These are phyloP conservation scores for Ranitomeya imitator DNA, from an alignment of 2,113 vertebrate species.

Conservation along the genomic window DNA sequence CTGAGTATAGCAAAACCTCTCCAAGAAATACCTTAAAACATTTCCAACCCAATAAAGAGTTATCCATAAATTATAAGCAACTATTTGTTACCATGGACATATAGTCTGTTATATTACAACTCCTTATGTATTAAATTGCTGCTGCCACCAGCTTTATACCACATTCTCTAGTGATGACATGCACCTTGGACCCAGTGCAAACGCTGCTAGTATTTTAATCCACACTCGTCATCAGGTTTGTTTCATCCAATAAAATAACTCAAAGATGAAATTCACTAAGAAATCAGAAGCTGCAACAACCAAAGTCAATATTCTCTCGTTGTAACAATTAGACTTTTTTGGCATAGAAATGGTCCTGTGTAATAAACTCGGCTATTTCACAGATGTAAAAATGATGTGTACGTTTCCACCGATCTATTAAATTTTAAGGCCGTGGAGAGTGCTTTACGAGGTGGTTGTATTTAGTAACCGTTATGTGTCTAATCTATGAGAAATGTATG, in stretches of 20 bases:
- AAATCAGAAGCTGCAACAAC: conserved; percentile 32
- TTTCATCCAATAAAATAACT: conserved; percentile 24
- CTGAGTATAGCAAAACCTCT: too few relatives aligned
- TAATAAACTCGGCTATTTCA: conserved; percentile 22
- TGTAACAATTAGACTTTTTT: conserved; percentile 35
- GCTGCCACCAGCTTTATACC: neutral
- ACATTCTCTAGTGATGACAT: neutral
- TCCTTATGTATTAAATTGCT: neutral
- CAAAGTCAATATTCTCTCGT: conserved; percentile 19
- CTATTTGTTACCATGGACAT: neutral
- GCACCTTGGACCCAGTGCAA: neutral
- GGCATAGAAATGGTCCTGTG: neutral
- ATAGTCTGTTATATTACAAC: neutral
- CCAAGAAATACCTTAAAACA: too few relatives aligned
- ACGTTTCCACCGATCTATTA: conserved; percentile 37
- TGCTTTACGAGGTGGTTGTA: conserved; percentile 11
- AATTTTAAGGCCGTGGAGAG: conserved; percentile 33
- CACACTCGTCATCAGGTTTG: neutral
- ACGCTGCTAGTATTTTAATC: neutral
- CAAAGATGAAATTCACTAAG: neutral
- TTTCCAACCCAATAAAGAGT: neutral
- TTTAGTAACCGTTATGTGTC: conserved; percentile 30
- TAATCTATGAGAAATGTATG: conserved; percentile 41
- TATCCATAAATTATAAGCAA: neutral
- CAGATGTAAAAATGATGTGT: conserved; percentile 5